These are phyloP conservation scores for Drosophila athabasca DNA, from an alignment of 1,140 invertebrate species.

Conservation along the genomic window DNA sequence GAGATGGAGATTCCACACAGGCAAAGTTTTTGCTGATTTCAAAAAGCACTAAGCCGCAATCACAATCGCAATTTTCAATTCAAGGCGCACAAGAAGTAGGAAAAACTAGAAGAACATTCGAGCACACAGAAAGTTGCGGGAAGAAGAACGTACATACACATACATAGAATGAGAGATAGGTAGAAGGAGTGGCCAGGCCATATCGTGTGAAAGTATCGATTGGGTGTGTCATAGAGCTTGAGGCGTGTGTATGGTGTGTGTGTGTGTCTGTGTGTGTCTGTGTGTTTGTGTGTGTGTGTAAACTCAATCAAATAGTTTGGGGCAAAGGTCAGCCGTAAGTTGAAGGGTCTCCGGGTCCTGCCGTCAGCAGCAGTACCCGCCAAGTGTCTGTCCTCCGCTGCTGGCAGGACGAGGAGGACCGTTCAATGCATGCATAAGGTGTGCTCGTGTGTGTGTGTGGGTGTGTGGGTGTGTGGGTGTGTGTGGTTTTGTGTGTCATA, in stretches of 20 bases:
- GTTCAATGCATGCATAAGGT: slow-evolving; percentile 30
- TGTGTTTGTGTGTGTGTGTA: slow-evolving; percentile 31
- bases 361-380: slow-evolving; percentile 24
- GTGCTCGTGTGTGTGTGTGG: slow-evolving; percentile 17
- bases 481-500: slow-evolving; percentile 30
- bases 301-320: slow-evolving; percentile 28
- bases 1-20: slow-evolving; percentile 4
- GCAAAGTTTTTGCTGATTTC: slow-evolving; percentile 35
- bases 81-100: slow-evolving; percentile 49
- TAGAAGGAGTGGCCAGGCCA: slow-evolving; percentile 46
- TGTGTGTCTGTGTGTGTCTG: slow-evolving; percentile 23
- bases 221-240: slow-evolving; percentile 26
- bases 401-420: slow-evolving; percentile 10
- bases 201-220: slow-evolving; percentile 24
- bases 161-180: slow-evolving; percentile 19
- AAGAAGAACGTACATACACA: slow-evolving; percentile 36
- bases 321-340: slow-evolving; percentile 45
- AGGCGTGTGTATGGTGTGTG: slow-evolving; percentile 16
- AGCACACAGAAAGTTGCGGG: slow-evolving; percentile 41
- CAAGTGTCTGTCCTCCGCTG: slow-evolving; percentile 31
- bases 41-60: slow-evolving; percentile 35
- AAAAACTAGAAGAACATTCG: slow-evolving; percentile 31
- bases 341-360: slow-evolving; percentile 35
- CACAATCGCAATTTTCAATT: slow-evolving; percentile 20
- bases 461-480: slow-evolving; percentile 21